Evolutionary conservation across 2,797 vertebrate species (phyloP).

Genomic region (Lepidocolaptes lacrymiger): DNA sequence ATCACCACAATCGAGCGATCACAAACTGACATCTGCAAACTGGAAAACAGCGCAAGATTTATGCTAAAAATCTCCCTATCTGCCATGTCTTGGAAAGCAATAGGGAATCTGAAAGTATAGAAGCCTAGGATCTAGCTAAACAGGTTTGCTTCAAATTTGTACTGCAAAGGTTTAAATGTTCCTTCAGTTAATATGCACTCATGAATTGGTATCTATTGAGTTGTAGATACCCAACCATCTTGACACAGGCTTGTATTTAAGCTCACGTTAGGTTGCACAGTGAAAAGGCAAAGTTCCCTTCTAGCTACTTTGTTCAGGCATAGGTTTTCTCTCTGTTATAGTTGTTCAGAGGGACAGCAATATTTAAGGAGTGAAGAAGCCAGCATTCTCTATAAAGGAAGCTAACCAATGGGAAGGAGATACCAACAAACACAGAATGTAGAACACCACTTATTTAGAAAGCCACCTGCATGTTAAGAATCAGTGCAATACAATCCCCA

Average conservation of each 20-base stretch:
- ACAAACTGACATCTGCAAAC: not conserved
- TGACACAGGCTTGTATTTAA: rapidly evolving
- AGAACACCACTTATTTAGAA: not conserved
- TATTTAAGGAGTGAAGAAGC: not conserved
- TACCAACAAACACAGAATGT: not conserved
- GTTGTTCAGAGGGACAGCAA: not conserved
- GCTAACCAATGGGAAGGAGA: not conserved
- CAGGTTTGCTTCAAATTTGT: not conserved
- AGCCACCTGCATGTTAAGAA: not conserved
- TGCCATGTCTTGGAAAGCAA: not conserved
- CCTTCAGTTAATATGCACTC: not conserved
- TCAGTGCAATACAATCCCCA: not conserved
- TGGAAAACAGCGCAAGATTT: not conserved
- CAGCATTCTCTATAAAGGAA: not conserved
- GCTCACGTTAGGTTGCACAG: not conserved
- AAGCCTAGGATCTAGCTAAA: not conserved
- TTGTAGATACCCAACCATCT: not conserved
- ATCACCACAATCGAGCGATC: not conserved
- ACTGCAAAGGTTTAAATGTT: not conserved
- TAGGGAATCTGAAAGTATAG: not conserved
- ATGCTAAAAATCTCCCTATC: not conserved
- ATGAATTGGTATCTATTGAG: not conserved
- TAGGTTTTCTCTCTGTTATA: not conserved
- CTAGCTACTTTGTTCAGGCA: not conserved
- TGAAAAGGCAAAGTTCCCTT: not conserved